These are phyloP conservation scores for Ellobius talpinus DNA, from an alignment of 2,113 vertebrate species.

Conservation along the genomic window DNA sequence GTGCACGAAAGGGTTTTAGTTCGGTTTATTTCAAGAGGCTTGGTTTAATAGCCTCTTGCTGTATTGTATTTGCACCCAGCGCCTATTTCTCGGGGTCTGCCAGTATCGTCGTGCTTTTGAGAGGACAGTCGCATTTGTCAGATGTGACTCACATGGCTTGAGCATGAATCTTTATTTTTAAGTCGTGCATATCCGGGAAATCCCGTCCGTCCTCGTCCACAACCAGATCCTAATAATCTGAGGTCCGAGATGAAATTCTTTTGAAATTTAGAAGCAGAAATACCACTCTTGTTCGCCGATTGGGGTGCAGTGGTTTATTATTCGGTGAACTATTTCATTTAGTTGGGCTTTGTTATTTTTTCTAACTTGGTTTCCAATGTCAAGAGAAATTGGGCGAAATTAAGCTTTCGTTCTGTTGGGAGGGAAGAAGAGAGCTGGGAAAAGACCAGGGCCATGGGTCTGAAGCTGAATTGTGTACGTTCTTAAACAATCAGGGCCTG, in stretches of 20 bases:
- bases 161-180: conserved; percentile 79
- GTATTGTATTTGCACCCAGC: not conserved
- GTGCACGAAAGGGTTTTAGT: conserved; percentile 65
- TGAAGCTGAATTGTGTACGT: not conserved
- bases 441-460: not conserved
- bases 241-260: conserved; percentile 31
- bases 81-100: not conserved
- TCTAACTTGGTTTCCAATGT: not conserved
- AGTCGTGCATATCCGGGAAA: conserved; percentile 65
- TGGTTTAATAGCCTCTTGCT: conserved; percentile 30
- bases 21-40: conserved; percentile 79
- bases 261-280: conserved; percentile 52
- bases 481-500: not conserved
- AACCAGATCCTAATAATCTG: not conserved
- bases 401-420: not conserved
- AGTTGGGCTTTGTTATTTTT: not conserved
- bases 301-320: not conserved
- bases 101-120: not conserved
- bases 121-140: conserved; percentile 68
- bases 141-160: conserved; percentile 61
- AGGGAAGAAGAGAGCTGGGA: not conserved
- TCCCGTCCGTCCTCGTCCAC: conserved; percentile 11
- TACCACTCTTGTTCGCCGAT: not conserved
- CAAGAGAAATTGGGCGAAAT: not conserved
- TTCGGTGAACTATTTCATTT: not conserved